These are phyloP conservation scores for Phoenicopterus ruber DNA, from an alignment of 2,113 vertebrate species.

Conservation along the genomic window DNA sequence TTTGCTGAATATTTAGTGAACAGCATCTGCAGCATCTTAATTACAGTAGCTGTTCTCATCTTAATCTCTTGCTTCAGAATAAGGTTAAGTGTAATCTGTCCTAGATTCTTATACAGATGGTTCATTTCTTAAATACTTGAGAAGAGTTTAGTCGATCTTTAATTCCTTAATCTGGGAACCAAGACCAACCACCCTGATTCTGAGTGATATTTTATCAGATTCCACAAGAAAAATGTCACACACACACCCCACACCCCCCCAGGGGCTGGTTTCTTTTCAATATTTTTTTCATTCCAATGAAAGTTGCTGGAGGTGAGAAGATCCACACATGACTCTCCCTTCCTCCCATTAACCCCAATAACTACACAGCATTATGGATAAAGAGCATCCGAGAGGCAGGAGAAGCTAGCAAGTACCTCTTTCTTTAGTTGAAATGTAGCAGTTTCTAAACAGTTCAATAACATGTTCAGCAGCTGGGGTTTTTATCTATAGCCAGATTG, in stretches of 20 bases:
- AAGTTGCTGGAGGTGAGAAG: background rate
- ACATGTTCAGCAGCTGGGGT: background rate
- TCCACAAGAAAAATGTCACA: background rate
- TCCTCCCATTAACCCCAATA: background rate
- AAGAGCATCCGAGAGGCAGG: background rate
- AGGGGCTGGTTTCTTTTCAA: background rate
- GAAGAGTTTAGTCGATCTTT: constrained; percentile 80
- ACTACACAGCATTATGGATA: background rate
- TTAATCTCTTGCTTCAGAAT: constrained; percentile 65
- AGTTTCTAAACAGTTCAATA: background rate
- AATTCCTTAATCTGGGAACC: constrained; percentile 74
- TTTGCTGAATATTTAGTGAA: constrained; percentile 45
- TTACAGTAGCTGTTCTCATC: constrained; percentile 71
- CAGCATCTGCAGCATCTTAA: constrained; percentile 71
- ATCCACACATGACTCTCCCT: background rate
- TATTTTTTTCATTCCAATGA: background rate
- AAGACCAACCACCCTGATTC: constrained; percentile 46
- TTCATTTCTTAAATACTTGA: constrained; percentile 82
- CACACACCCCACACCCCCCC: background rate
- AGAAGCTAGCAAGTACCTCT: background rate
- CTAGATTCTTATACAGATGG: constrained; percentile 85
- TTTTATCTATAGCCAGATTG: background rate
- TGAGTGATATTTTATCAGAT: constrained; percentile 20
- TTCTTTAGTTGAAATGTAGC: background rate
- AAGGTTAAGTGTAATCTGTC: constrained; percentile 82